Evolutionary conservation across 2,888 invertebrate species (phyloP), one percentile per base, ranked within the genome.

Genomic region (Caenorhabditis doughertyi): DNA sequence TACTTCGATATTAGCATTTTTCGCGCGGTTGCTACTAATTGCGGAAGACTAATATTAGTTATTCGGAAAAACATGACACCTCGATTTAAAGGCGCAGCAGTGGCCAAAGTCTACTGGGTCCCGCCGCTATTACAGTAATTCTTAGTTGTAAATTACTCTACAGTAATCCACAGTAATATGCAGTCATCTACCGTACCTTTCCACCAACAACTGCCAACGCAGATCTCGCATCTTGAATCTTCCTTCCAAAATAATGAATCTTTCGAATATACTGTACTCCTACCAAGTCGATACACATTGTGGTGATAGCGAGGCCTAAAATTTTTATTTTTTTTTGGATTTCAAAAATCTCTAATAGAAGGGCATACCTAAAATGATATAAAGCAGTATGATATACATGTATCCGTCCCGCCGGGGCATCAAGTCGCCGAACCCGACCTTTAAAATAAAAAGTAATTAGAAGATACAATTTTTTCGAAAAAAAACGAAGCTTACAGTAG

Each of bases 221-320:
- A 0, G 89, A 88, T 7, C 90, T 67, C 21, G 92, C 92, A 73
- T 92, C 91, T 58, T 90, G 90, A 23, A 92, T 91, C 80, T 92
- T 92, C 51, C 92, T 72, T 13, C 92, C 92, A 73, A 92, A 92
- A 74, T 92, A 92, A 79, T 92, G 92, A 65, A 92, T 92, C 81
- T 92, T 92, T 25, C 91, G 81, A 55, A 92, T 91, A 82, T 92
- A 92, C 77, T 92, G 92, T 27, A 92, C 89, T 25, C 92, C 92
- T 49, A 92, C 92, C 51, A 92, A 85, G 65, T 90, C 90, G 70
- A 92, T 92, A 82, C 91, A 92, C 92, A 92, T 92, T 25, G 92
- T 92, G 9, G 92, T 92, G 53, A 92, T 92, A 13, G 92, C 91
- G 42, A 92, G 84, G 7, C 92, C 91, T 88, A 55, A 32, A 90